phyloP scores from a whole-genome alignment of 2,888 invertebrate species.

The Amiota communis region DNA sequence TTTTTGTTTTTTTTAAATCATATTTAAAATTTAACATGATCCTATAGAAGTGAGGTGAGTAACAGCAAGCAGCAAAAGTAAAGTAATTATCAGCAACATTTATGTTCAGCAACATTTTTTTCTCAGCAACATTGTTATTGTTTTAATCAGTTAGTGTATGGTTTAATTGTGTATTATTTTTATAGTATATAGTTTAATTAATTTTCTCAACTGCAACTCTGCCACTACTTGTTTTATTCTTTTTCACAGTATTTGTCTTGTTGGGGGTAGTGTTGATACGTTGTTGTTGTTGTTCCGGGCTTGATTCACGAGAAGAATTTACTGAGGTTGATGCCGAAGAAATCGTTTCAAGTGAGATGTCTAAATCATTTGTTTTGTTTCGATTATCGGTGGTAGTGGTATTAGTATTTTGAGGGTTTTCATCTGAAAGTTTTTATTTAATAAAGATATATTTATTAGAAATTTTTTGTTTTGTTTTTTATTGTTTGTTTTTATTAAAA shows the following conservation, averaged over 20 bases:
- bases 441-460: neutral
- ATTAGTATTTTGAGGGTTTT: constrained; percentile 45
- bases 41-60: too few relatives aligned
- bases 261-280: neutral
- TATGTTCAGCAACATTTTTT: too few relatives aligned
- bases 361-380: constrained; percentile 41
- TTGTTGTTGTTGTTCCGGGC: constrained; percentile 46
- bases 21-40: too few relatives aligned
- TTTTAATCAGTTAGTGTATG: too few relatives aligned
- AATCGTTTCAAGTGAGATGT: constrained; percentile 61
- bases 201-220: neutral
- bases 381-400: constrained; percentile 41
- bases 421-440: constrained; percentile 32
- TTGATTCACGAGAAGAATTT: constrained; percentile 58
- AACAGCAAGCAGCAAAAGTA: too few relatives aligned
- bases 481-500: neutral
- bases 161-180: too few relatives aligned
- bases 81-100: too few relatives aligned
- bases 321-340: constrained; percentile 59
- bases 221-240: neutral
- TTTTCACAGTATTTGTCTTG: neutral
- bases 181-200: too few relatives aligned
- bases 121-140: too few relatives aligned
- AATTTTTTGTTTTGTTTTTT: neutral
- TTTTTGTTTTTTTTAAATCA: too few relatives aligned